These are phyloP conservation scores for Sebastes taczanowskii DNA, from an alignment of 2,797 vertebrate species.

Conservation along the genomic window DNA sequence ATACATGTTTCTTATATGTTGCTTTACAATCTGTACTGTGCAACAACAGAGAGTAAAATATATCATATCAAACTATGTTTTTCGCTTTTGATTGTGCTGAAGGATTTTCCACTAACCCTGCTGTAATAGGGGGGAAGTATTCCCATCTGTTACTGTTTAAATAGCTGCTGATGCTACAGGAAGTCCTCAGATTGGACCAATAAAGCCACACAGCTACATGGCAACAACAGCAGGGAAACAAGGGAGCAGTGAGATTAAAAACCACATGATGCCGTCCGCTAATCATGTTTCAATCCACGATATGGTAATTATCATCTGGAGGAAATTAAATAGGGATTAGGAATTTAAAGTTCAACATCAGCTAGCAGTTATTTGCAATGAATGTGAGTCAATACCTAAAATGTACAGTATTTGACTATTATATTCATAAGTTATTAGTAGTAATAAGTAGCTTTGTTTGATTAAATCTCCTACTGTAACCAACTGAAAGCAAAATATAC, in stretches of 20 bases:
- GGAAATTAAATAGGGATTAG: conserved; percentile 27
- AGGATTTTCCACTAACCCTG: conserved; percentile 21
- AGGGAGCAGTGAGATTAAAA: conserved; percentile 52
- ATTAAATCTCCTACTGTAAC: background rate
- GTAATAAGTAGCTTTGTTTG: background rate
- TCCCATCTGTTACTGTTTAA: conserved; percentile 64
- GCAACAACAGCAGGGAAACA: conserved; percentile 57
- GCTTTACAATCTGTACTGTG: background rate
- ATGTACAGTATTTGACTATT: background rate
- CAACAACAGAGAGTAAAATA: background rate
- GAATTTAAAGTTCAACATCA: conserved; percentile 6
- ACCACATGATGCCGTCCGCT: conserved; percentile 32
- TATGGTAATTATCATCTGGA: conserved; percentile 28
- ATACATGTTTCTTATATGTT: background rate
- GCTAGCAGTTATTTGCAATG: background rate
- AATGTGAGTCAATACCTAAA: background rate
- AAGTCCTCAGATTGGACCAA: conserved; percentile 38
- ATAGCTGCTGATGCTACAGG: conserved; percentile 45
- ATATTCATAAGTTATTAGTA: background rate
- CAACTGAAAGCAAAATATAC: background rate
- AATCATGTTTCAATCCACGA: conserved; percentile 33
- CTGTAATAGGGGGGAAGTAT: conserved; percentile 1
- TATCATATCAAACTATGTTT: background rate
- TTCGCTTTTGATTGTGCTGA: conserved; percentile 3
- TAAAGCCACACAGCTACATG: conserved; percentile 41